Conservation (phyloP, 2,888 invertebrate genomes). For the Rotaria sp. region DNA sequence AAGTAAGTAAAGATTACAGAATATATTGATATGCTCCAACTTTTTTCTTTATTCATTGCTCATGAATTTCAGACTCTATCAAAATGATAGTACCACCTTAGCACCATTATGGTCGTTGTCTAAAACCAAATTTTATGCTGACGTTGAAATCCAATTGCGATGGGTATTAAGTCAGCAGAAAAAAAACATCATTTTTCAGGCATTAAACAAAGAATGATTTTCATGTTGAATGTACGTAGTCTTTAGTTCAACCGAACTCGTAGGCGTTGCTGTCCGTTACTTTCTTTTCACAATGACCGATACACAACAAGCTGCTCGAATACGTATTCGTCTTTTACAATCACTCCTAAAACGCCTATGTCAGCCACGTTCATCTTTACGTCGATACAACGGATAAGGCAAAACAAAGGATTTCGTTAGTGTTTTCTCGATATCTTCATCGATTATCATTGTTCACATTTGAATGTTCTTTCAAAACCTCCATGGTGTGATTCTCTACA, state of each 20-base stretch:
- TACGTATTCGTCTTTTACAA: neutral
- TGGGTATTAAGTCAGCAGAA: neutral
- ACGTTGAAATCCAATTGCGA: neutral
- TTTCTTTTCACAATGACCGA: neutral
- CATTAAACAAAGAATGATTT: neutral
- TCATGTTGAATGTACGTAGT: neutral
- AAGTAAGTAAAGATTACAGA: neutral
- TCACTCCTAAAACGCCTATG: neutral
- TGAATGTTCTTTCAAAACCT: no score
- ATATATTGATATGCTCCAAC: neutral
- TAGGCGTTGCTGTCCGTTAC: neutral
- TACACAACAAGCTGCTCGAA: neutral
- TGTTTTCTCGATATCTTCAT: no score
- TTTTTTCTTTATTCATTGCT: no score
- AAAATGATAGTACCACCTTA: neutral
- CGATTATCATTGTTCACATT: no score
- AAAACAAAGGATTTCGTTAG: no score
- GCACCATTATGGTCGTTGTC: no score
- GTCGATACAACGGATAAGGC: no score
- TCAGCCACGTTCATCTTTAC: neutral
- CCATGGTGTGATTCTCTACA: no score
- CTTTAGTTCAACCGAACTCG: neutral
- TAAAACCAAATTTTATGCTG: neutral
- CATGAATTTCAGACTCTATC: no score
- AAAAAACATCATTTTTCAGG: accelerated